Percentiles rank a stretch among this genome's conserved stretches.
These are phyloP conservation scores for Sakesphorus luctuosus DNA, from an alignment of 2,113 vertebrate species.

Conservation along the genomic window DNA sequence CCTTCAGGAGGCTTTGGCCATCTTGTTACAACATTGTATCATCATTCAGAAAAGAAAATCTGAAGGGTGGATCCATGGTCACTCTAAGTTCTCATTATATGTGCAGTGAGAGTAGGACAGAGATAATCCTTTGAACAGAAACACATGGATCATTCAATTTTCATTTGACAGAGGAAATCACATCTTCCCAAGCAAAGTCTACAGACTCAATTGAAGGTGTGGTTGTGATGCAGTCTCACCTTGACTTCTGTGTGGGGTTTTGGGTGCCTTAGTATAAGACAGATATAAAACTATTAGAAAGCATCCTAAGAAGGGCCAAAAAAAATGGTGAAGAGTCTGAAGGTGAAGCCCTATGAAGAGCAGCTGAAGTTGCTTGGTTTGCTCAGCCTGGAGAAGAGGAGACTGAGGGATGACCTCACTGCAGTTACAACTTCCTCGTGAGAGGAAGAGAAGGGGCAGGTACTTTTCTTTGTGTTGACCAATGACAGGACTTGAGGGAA, in stretches of 20 bases:
- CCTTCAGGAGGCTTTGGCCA: not conserved
- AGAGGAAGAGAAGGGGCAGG: not conserved
- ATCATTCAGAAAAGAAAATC: not conserved
- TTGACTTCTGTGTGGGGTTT: not conserved
- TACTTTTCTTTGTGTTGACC: not conserved
- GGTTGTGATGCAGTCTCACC: not conserved
- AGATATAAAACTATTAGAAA: not conserved
- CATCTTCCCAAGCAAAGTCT: not conserved
- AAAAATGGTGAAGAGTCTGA: not conserved
- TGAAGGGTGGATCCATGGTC: not conserved
- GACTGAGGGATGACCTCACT: not conserved
- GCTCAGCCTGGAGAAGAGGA: not conserved
- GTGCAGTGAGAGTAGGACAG: not conserved
- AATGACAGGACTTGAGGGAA: not conserved
- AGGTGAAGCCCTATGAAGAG: not conserved
- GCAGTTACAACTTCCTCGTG: fast-evolving
- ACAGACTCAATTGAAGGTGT: not conserved
- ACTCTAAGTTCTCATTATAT: not conserved
- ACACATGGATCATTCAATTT: not conserved
- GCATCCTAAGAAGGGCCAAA: not conserved
- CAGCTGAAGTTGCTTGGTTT: not conserved
- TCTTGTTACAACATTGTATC: not conserved
- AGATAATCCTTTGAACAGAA: not conserved
- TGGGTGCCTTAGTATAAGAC: not conserved
- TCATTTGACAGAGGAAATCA: not conserved